Evolutionary conservation across 2,797 vertebrate genomes (phyloP), one percentile per base, ranked within the genome.

Genomic region (Crenichthys baileyi): DNA sequence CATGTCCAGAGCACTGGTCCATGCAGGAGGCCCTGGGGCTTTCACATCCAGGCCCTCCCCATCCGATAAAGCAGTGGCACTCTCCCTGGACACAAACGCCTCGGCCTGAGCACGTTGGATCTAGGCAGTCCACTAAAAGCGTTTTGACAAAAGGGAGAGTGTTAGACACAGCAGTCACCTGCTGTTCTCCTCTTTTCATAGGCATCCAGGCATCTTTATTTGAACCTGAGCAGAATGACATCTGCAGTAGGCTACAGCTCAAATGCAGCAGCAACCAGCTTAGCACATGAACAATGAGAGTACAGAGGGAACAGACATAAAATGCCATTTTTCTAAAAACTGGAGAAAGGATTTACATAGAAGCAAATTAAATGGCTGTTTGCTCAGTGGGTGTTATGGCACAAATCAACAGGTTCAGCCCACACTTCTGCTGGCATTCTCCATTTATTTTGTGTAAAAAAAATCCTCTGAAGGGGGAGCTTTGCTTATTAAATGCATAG

Each of bases 1-100:
- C 98, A 0, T 99, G 98, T 81, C 98, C 98, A 0, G 98, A 99
- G 89, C 98, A 99, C 78, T 98, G 98, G 92, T 99, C 98, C 95
- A 98, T 95, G 91, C 98, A 99, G 12, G 98, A 98, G 73, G 98
- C 96, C 87, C 98, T 93, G 5, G 97, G 96, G 0, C 95, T 97
- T 89, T 99, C 98, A 0, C 98, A 99, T 65, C 96, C 97, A 55
- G 97, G 89, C 53, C 98, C 98, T 44, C 98, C 98, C 98, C 98
- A 99, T 46, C 98, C 98, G 5, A 98, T 96, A 0, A 97, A 97
- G 79, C 98, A 99, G 95, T 99, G 98, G 85, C 98, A 99, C 87
- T 99, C 97, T 81, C 98, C 98, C 82, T 97, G 94, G 50, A 99
- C 98, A 0, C 98, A 99, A 31, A 99, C 97, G 0, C 98, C 98